Percentiles rank a stretch among this genome's conserved stretches.
These are phyloP conservation scores for Andrena praecox DNA, from an alignment of 2,888 invertebrate species.

Conservation along the genomic window DNA sequence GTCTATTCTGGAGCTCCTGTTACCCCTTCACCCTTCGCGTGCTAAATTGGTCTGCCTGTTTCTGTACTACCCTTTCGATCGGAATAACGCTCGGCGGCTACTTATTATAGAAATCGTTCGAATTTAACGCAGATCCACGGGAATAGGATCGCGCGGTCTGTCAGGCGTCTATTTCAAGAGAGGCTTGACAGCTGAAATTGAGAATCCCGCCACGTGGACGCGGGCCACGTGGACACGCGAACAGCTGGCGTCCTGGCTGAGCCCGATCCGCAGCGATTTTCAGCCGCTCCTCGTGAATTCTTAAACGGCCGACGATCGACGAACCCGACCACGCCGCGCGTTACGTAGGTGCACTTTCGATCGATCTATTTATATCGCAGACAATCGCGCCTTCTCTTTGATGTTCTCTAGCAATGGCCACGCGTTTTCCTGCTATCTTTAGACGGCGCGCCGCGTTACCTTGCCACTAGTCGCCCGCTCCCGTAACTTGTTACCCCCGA, in stretches of 20 bases:
- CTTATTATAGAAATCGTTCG: no score
- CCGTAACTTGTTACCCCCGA: background rate
- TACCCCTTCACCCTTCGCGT: background rate
- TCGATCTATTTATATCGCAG: conserved; percentile 69
- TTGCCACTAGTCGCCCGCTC: background rate
- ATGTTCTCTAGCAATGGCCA: conserved; percentile 52
- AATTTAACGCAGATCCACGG: background rate
- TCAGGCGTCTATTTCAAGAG: background rate
- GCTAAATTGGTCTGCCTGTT: no score
- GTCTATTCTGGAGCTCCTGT: background rate
- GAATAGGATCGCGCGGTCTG: background rate
- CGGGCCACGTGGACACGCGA: conserved; percentile 35
- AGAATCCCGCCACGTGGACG: conserved; percentile 34
- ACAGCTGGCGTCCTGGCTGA: conserved; percentile 28
- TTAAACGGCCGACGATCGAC: conserved; percentile 63
- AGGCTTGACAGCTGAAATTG: conserved; percentile 17
- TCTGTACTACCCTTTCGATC: no score
- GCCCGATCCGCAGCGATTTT: conserved; percentile 19
- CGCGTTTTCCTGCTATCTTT: conserved; percentile 57
- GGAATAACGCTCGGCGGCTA: no score
- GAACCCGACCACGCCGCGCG: conserved; percentile 50
- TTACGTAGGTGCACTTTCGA: conserved; percentile 65
- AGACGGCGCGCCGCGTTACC: conserved; percentile 25
- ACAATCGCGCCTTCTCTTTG: conserved; percentile 69
- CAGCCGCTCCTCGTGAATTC: conserved; percentile 55